Evolutionary conservation across 1,140 invertebrate genomes (phyloP).

Genomic region (Solen grandis): DNA sequence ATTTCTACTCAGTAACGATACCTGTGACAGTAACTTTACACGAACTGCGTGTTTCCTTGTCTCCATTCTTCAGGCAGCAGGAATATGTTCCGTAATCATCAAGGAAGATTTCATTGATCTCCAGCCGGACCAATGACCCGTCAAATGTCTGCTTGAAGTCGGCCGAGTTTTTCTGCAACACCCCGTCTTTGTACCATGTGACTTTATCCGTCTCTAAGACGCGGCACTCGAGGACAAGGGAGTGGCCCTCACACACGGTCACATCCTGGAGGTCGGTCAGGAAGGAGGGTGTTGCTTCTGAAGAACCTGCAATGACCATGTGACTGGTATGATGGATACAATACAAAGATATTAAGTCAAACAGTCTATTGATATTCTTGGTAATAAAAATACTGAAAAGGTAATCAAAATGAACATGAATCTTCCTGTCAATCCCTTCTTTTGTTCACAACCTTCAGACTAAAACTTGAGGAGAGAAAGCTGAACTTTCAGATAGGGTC

Average conservation of each 20-base stretch:
- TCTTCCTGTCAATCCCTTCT: neutral
- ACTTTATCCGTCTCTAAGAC: slow-evolving; percentile 62
- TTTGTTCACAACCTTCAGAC: neutral
- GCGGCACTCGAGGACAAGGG: slow-evolving; percentile 61
- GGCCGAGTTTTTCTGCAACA: slow-evolving; percentile 63
- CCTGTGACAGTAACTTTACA: slow-evolving; percentile 68
- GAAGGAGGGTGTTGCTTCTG: slow-evolving; percentile 57
- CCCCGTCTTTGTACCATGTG: slow-evolving; percentile 72
- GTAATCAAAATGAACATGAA: neutral
- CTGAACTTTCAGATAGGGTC: no score
- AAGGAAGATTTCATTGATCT: slow-evolving; percentile 71
- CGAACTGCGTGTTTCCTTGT: slow-evolving; percentile 63
- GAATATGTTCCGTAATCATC: slow-evolving; percentile 72
- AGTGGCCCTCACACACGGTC: slow-evolving; percentile 67
- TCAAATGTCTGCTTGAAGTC: slow-evolving; percentile 76
- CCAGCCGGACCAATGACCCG: slow-evolving; percentile 65
- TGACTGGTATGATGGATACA: neutral
- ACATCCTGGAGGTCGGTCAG: slow-evolving; percentile 59
- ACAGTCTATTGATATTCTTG: neutral
- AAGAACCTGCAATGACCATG: slow-evolving; percentile 50
- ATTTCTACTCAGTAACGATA: no score
- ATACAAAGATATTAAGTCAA: neutral
- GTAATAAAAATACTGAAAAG: neutral
- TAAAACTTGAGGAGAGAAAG: no score
- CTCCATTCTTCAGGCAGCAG: slow-evolving; percentile 67